phyloP scores from a whole-genome alignment of 2,888 invertebrate genomes.

The Pharmacophagus antenor region DNA sequence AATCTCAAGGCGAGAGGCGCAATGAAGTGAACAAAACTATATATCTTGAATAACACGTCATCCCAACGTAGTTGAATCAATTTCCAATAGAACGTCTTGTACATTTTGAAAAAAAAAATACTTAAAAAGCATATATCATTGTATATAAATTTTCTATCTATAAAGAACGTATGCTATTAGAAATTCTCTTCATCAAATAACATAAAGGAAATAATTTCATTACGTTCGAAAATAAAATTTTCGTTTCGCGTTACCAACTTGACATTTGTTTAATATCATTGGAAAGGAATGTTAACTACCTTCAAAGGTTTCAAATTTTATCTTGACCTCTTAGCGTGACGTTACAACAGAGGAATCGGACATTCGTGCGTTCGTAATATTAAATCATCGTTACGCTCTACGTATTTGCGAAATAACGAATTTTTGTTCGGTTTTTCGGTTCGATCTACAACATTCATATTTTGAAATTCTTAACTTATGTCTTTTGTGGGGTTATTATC shows the following conservation, averaged over 20 bases:
- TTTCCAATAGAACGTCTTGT: too few species aligned
- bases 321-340: slow-evolving; percentile 32
- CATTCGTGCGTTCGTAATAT: slow-evolving; percentile 14
- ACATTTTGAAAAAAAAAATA: too few species aligned
- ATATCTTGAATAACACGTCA: too few species aligned
- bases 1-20: too few species aligned
- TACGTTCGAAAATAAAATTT: slow-evolving; percentile 8
- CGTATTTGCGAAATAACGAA: slow-evolving; percentile 21
- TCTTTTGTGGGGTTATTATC: too few species aligned
- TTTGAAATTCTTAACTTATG: too few species aligned
- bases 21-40: too few species aligned
- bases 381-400: slow-evolving; percentile 11
- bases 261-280: slow-evolving; percentile 26
- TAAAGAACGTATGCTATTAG: too few species aligned
- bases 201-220: background rate
- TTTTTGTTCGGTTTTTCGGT: background rate
- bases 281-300: slow-evolving; percentile 33
- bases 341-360: slow-evolving; percentile 26
- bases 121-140: too few species aligned
- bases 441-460: too few species aligned
- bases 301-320: slow-evolving; percentile 30
- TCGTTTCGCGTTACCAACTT: background rate
- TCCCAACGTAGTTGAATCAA: too few species aligned
- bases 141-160: too few species aligned
- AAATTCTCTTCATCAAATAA: background rate